phyloP scores from a whole-genome alignment of 1,140 invertebrate genomes.

The Stegodyphus dumicola region DNA sequence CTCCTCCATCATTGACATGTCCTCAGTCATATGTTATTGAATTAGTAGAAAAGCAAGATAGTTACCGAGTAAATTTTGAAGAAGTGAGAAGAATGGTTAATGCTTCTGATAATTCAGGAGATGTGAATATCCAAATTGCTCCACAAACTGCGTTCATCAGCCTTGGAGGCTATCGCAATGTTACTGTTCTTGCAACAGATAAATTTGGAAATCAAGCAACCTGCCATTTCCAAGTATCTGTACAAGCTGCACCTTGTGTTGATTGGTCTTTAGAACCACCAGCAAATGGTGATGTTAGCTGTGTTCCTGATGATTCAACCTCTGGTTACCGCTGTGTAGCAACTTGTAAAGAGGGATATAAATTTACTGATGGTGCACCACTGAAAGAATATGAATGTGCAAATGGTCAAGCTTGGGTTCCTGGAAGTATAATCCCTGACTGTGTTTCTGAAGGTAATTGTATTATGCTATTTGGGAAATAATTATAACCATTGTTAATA shows the following conservation, averaged over 20 bases:
- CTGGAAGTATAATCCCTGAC: conserved; percentile 88
- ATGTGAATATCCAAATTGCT: conserved; percentile 81
- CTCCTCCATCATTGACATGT: conserved; percentile 90
- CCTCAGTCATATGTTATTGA: conserved; percentile 95
- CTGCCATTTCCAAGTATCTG: conserved; percentile 90
- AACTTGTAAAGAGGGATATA: conserved; percentile 85
- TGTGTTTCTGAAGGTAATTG: conserved; percentile 82
- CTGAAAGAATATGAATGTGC: conserved; percentile 88
- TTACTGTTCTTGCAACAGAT: conserved; percentile 90
- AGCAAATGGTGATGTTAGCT: conserved; percentile 88
- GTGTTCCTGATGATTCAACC: conserved; percentile 75
- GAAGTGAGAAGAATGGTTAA: conserved; percentile 88
- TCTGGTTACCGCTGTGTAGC: conserved; percentile 88
- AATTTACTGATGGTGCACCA: conserved; percentile 88
- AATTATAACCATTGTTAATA: too few relatives aligned
- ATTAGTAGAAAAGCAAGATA: conserved; percentile 88
- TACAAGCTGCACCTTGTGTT: conserved; percentile 91
- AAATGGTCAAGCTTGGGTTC: conserved; percentile 78
- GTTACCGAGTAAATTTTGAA: conserved; percentile 91
- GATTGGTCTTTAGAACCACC: conserved; percentile 92
- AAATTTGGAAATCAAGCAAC: conserved; percentile 88
- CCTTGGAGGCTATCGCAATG: conserved; percentile 91
- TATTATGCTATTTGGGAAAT: not conserved
- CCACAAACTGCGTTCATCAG: conserved; percentile 88
- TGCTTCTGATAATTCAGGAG: conserved; percentile 88